Base-by-base conservation (phyloP, 2,888 invertebrate species). In the Furcula furcula region DNA sequence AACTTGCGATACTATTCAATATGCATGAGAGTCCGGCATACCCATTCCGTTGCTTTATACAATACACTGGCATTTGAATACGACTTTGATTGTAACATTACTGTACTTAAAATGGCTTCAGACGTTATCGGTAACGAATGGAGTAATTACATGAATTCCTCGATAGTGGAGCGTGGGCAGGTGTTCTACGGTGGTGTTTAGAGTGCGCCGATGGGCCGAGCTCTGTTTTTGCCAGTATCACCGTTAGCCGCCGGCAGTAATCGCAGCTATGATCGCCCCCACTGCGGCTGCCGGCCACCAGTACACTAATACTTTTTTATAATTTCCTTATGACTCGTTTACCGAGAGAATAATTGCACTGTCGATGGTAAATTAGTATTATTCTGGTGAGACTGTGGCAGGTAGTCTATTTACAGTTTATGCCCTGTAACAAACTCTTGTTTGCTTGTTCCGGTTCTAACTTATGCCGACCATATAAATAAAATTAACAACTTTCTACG, bases 211-310 rank as follows among this genome's bases (percentile, higher is more conserved):
- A 55, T 60, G 61, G 61, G 62, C 63, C 61, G 61, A 67, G 75
- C 58, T 73, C 72, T 61, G 75, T 80, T 84, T 83, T 81, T 83
- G 75, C 76, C 62, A 52, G 52, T 60, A 67, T 62, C 80, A 81
- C 85, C 85, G 86, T 85, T 84, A 85, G 55, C 62, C 65, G 65
- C 48, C 71, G 65, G 57, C 57, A 55, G 70, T 77, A 74, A 78
- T 80, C 71, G 74, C 53, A 47, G 65, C 76, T 59, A 72, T 74
- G 65, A 70, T 69, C 70, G 59, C 56, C 56, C 48, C 50, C 43
- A 14, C 45, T 40, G 41, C 41, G 40, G 42, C 43, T 43, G 43
- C 41, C 43, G n/a, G n/a, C n/a, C n/a, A n/a, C n/a, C n/a, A n/a
- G n/a, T n/a, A n/a, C n/a, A n/a, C n/a, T n/a, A n/a, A n/a, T n/a